phyloP scores from a whole-genome alignment of 2,888 invertebrate genomes.

The Hypsopygia costalis region DNA sequence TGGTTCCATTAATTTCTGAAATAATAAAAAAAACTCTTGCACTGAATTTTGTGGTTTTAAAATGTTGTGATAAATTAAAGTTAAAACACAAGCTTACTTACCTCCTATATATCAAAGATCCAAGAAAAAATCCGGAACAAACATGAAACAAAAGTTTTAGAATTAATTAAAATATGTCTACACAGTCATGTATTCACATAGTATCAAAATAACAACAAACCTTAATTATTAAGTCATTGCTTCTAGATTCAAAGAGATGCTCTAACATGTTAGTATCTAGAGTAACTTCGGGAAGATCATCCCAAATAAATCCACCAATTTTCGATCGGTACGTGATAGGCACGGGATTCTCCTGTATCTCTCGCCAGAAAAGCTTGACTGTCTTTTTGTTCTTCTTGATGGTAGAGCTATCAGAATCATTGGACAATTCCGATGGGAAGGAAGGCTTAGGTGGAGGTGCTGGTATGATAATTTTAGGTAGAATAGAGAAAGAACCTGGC shows the following conservation, averaged over 20 bases:
- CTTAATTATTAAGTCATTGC: constrained; percentile 97
- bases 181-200: constrained; percentile 15
- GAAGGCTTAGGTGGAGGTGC: constrained; percentile 55
- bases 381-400: constrained; percentile 96
- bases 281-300: constrained; percentile 90
- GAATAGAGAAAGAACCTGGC: constrained; percentile 67
- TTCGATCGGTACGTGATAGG: constrained; percentile 75
- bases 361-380: constrained; percentile 98
- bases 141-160: constrained; percentile 33
- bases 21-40: not conserved
- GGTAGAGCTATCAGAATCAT: constrained; percentile 68
- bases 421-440: constrained; percentile 49
- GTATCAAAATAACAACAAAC: constrained; percentile 27
- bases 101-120: constrained; percentile 39
- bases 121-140: constrained; percentile 12
- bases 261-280: constrained; percentile 96
- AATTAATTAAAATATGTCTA: not conserved
- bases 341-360: constrained; percentile 89
- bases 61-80: not conserved
- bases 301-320: constrained; percentile 91
- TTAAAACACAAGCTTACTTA: constrained; percentile 27
- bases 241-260: constrained; percentile 97
- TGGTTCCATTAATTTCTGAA: constrained; percentile 71
- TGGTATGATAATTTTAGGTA: constrained; percentile 61
- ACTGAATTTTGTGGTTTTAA: not conserved